phyloP scores from a whole-genome alignment of 2,113 vertebrate genomes.

The Amia ocellicauda region DNA sequence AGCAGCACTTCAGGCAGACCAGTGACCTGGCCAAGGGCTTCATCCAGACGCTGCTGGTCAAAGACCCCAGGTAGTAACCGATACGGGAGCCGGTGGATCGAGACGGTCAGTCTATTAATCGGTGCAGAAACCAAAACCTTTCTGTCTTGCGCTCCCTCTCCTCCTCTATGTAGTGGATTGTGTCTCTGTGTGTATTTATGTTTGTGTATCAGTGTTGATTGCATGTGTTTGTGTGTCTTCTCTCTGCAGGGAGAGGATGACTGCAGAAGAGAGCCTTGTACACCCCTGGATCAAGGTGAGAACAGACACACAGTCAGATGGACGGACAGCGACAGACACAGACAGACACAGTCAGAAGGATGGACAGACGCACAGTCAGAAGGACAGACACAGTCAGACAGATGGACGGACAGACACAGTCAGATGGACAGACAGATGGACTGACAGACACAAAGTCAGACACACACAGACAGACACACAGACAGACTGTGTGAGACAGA shows the following conservation, averaged over 20 bases:
- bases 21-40: conserved; percentile 72
- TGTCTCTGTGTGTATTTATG: not conserved
- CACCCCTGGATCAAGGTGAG: conserved; percentile 78
- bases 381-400: too few species aligned
- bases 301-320: not conserved
- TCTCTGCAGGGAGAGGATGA: conserved; percentile 60
- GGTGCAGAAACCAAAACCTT: too few species aligned
- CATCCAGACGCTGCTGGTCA: conserved; percentile 69
- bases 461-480: too few species aligned
- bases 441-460: too few species aligned
- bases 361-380: too few species aligned
- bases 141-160: not conserved
- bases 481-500: too few species aligned
- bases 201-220: not conserved
- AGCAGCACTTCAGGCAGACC: conserved; percentile 57
- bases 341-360: too few species aligned
- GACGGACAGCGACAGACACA: not conserved
- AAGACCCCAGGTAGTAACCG: conserved; percentile 54
- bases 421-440: not conserved
- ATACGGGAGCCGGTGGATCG: too few species aligned
- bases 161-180: not conserved
- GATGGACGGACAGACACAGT: too few species aligned
- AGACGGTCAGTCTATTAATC: not conserved
- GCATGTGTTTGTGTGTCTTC: conserved; percentile 2
- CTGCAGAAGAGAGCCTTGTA: conserved; percentile 56